These are phyloP conservation scores for Amazona guildingii DNA, from an alignment of 2,113 vertebrate genomes.

Conservation along the genomic window DNA sequence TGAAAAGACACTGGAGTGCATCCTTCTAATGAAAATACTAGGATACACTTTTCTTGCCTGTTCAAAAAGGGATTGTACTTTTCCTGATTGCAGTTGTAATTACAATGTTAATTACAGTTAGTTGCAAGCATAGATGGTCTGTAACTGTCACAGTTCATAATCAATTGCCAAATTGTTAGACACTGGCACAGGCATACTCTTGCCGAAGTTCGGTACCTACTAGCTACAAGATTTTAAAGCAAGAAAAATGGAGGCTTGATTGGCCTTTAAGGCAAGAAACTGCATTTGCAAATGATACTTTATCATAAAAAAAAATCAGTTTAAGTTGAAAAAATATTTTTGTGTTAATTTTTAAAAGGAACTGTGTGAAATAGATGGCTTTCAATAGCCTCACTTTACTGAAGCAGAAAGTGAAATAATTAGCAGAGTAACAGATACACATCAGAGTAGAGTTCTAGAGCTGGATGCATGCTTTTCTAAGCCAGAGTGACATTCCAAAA, in stretches of 20 bases:
- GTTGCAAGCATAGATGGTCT: neutral
- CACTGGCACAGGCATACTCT: neutral
- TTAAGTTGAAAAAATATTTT: neutral
- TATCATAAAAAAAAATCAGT: neutral
- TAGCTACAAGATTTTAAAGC: neutral
- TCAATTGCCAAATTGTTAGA: neutral
- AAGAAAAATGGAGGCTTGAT: neutral
- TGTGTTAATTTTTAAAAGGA: neutral
- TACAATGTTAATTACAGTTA: neutral
- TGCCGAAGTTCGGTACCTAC: neutral
- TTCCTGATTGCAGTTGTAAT: neutral
- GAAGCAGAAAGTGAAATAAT: neutral
- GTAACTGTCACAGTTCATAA: neutral
- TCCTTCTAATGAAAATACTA: neutral
- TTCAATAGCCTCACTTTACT: neutral
- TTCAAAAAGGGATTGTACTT: neutral
- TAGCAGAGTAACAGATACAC: neutral
- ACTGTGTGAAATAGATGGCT: neutral
- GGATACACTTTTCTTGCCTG: neutral
- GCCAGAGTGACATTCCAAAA: neutral
- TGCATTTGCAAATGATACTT: neutral
- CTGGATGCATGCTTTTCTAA: neutral
- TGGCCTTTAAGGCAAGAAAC: neutral
- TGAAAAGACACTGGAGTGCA: neutral
- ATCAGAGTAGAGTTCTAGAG: neutral